Base-by-base conservation (phyloP, 2,888 invertebrate species). In the Polylopha cassiicola region DNA sequence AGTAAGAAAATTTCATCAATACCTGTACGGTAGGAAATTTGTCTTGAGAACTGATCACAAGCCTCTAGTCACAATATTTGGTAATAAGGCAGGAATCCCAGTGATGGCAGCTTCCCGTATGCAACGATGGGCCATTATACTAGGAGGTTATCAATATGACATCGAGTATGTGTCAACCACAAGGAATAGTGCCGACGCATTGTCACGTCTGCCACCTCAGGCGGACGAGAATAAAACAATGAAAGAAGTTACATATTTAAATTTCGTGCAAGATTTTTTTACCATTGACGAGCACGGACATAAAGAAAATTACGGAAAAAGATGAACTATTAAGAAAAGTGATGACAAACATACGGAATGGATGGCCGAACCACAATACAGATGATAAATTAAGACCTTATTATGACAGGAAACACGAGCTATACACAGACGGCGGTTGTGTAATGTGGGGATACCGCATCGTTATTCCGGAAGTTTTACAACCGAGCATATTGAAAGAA, bases 371-470 rank as follows among this genome's bases (percentile, higher is more conserved):
- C 1, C n/a, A 17, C 0, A 22, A 16, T 10, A 7, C 7, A 4
- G 27, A 32, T 9, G 13, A 14, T 4, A n/a, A 21, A 6, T 7
- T 37, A 2, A 14, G 37, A 11, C 37, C 42, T 9, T 42, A 22
- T 22, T 34, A 11, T n/a, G n/a, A n/a, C 4, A 10, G 37, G 2
- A 9, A 22, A 2, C 13, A 30, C 6, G 42, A 42, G 22, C 13
- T 42, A 2, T 42, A 42, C 16, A 8, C 32, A 3, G 31, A 31
- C 2, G 4, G 5, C 8, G 21, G 21, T 5, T 31, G 31, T 14
- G 4, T 31, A 21, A 20, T 31, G 39, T 44, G 44, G 44, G 44
- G 39, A 6, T 39, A 44, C 16, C 8, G 44, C 2, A 17, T 44
- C 3, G 20, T 44, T 2, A 14, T 44, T 6, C 44, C 39, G 4